phyloP scores from a whole-genome alignment of 2,113 vertebrate species.

The Campylomormyrus tamandua region DNA sequence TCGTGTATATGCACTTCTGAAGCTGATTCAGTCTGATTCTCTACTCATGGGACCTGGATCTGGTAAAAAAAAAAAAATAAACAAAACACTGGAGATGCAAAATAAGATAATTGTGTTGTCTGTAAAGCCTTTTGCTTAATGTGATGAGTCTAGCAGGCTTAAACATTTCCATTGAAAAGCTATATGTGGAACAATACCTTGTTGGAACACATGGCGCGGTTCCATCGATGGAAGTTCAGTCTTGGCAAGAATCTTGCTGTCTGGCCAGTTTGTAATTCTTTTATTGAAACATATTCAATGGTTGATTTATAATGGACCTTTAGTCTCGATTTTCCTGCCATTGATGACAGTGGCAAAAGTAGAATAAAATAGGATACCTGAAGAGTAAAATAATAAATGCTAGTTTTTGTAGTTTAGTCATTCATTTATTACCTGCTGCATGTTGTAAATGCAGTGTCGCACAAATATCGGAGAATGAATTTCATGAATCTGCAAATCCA shows the following conservation, averaged over 20 bases:
- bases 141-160: neutral
- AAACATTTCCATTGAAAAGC: neutral
- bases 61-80: neutral
- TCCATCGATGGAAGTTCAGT: neutral
- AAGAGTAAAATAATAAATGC: neutral
- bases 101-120: neutral
- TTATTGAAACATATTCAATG: neutral
- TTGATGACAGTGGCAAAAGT: neutral
- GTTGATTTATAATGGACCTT: neutral
- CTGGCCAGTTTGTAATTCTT: neutral
- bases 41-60: neutral
- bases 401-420: neutral
- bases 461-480: neutral
- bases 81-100: neutral
- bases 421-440: neutral
- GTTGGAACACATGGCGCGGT: neutral
- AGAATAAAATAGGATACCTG: neutral
- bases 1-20: neutral
- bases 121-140: neutral
- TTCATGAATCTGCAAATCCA: neutral
- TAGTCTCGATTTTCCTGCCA: neutral
- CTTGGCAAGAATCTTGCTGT: neutral
- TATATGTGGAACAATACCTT: neutral
- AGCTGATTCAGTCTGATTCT: neutral
- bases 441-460: neutral